Evolutionary conservation across 2,797 vertebrate genomes (phyloP).

Genomic region (Hybognathus amarus): DNA sequence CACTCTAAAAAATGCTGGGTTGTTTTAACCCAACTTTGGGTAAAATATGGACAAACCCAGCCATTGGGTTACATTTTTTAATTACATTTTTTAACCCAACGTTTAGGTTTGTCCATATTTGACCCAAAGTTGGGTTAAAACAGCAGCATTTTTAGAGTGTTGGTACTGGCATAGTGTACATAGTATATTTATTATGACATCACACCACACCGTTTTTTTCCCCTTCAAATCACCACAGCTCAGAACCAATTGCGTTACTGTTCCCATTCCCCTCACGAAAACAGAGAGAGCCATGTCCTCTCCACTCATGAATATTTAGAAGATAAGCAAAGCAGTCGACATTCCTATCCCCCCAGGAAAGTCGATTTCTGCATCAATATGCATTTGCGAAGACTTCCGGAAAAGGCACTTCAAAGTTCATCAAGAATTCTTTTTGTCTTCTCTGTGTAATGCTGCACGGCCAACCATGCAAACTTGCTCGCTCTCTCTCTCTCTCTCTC

Average conservation of each 20-base stretch:
- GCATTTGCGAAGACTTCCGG: slow-evolving; percentile 94
- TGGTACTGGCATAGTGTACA: background rate
- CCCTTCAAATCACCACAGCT: slow-evolving; percentile 84
- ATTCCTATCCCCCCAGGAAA: slow-evolving; percentile 87
- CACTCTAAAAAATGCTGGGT: no score
- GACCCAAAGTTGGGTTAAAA: no score
- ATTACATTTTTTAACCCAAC: no score
- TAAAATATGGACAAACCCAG: no score
- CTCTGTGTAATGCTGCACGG: slow-evolving; percentile 83
- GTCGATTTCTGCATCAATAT: slow-evolving; percentile 99
- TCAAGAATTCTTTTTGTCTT: slow-evolving; percentile 97
- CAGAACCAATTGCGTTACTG: slow-evolving; percentile 82
- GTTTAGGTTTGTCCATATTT: no score
- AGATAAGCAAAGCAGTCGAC: slow-evolving; percentile 88
- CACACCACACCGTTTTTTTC: slow-evolving; percentile 66
- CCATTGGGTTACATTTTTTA: no score
- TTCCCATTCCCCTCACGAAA: slow-evolving; percentile 88
- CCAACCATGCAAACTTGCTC: slow-evolving; percentile 42
- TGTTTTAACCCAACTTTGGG: no score
- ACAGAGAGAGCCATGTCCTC: slow-evolving; percentile 83
- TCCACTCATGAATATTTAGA: slow-evolving; percentile 94
- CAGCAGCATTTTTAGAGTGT: no score
- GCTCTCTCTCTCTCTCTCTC: background rate
- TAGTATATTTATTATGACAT: slow-evolving; percentile 15
- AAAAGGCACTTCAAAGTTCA: slow-evolving; percentile 98